Conservation (phyloP, 2,888 invertebrate genomes). For the Nomada fabriciana region DNA sequence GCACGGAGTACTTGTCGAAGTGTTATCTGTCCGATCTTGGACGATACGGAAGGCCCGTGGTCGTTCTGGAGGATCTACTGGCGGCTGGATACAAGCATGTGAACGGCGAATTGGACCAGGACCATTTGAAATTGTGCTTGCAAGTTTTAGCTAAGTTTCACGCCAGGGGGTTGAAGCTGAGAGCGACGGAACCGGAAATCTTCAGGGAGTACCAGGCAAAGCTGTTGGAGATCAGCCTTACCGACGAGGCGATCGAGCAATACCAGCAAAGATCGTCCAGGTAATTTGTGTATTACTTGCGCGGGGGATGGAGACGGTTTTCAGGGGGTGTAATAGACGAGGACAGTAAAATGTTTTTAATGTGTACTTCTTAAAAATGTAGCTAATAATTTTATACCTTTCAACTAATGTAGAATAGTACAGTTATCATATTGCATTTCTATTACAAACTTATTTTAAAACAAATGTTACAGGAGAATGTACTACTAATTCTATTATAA, state of each 20-base stretch:
- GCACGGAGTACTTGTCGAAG: constrained; percentile 68
- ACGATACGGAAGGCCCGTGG: constrained; percentile 76
- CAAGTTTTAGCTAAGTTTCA: constrained; percentile 76
- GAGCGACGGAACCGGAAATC: constrained; percentile 62
- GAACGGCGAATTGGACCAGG: constrained; percentile 68
- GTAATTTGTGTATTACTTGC: constrained; percentile 18
- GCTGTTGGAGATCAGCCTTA: constrained; percentile 66
- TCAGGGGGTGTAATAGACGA: no score
- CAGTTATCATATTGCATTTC: background rate
- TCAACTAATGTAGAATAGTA: no score
- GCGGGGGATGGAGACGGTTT: background rate
- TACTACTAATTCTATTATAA: no score
- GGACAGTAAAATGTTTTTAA: no score
- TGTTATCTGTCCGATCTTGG: constrained; percentile 79
- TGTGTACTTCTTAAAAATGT: no score
- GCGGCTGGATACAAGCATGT: constrained; percentile 67
- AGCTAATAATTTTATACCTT: no score
- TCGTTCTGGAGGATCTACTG: constrained; percentile 79
- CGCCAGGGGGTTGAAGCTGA: constrained; percentile 72
- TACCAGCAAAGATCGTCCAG: constrained; percentile 38
- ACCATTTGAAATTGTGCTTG: constrained; percentile 73
- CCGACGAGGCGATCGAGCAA: constrained; percentile 29
- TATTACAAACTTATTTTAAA: background rate
- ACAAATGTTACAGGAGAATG: background rate
- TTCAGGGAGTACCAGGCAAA: constrained; percentile 78